Evolutionary conservation across 1,140 invertebrate species (phyloP), one percentile per base, ranked within the genome.

Genomic region (Apis mellifera): DNA sequence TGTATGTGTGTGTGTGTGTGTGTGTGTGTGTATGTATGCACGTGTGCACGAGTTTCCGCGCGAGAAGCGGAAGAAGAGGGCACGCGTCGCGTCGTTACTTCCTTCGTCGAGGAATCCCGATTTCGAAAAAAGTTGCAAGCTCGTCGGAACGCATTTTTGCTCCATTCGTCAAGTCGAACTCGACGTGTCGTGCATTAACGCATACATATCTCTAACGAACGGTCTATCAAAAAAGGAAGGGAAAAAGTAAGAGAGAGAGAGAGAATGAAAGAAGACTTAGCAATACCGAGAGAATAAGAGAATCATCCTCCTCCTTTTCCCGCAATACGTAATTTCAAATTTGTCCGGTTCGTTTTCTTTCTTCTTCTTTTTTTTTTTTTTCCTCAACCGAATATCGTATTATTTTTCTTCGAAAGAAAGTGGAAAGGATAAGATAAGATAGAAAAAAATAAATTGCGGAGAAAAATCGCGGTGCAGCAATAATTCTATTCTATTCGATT

Each of bases 151-250:
- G 13, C 3, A 26, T 75, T 64, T 17, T 75, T 62, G 72, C 32
- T 74, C 42, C 59, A 19, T 68, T 75, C 17, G 48, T 26, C 55
- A 26, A 52, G 23, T 79, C 8, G 5, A 17, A 79, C 48, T 79
- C 68, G 19, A 21, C 55, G 21, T 13, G 42, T 73, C 32, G 66
- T 75, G 59, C 23, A 11, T 13, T 17, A 62, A 11, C 42, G 11
- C 71, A 75, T 81, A 81, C 79, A 81, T 81, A 81, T 81, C 79
- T 76, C 32, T 32, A 32, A 75, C 15, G 32, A 26, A 57, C 17
- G 26, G 23, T 71, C 54, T 70, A 26, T 23, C 59, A 21, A 52
- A 42, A 55, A 42, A 23, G 21, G 54, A 11, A 42, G 7, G 32
- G 32, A 42, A 7, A 7, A 42, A 42, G n/a, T n/a, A n/a, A 42